Base-by-base conservation (phyloP, 1,140 invertebrate species). In the Drosophila trapezifrons region DNA sequence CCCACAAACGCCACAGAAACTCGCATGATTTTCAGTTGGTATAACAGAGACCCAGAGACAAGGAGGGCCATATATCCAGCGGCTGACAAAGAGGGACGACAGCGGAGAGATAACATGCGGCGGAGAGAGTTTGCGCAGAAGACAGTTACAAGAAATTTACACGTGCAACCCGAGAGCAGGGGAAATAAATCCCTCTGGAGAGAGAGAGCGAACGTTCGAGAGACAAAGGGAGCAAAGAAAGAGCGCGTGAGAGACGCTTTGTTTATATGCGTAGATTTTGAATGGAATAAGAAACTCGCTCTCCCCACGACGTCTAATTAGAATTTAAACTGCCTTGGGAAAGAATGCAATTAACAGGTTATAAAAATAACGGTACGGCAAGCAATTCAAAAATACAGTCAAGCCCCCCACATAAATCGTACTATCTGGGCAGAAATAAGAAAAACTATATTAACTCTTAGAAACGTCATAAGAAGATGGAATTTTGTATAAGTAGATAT, bases 21-120 rank as follows among this genome's bases (percentile, higher is more conserved):
- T 87, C 84, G 84, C 80, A 78, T 87, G 84, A 87, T 87, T 87
- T 87, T 87, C 80, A 74, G 84, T 87, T 89, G 69, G 85, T 87
- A 87, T 87, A 89, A 75, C 78, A 83, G 27, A 49, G 25, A 64
- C 51, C 64, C 71, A 42, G 38, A 27, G 46, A 51, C 38, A 46
- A 56, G 58, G 54, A 55, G 55, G 47, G 62, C 54, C n/a, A n/a
- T 18, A 15, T 38, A 56, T 38, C 20, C 51, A 56, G 20, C 1
- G 51, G 20, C 10, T 25, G 52, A 38, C 49, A 35, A 55, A 55
- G 35, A 52, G 20, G 13, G 46, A 52, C 9, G 49, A 20, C 47
- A 32, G n/a, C 6, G 17, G 49, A 37, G 46, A 76, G 32, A 42
- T 42, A 77, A 60, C 47, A 64, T n/a, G 40, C 13, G 25, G 20